These are phyloP conservation scores for Nannobrachium achirus DNA, from an alignment of 2,113 vertebrate species.

Conservation along the genomic window DNA sequence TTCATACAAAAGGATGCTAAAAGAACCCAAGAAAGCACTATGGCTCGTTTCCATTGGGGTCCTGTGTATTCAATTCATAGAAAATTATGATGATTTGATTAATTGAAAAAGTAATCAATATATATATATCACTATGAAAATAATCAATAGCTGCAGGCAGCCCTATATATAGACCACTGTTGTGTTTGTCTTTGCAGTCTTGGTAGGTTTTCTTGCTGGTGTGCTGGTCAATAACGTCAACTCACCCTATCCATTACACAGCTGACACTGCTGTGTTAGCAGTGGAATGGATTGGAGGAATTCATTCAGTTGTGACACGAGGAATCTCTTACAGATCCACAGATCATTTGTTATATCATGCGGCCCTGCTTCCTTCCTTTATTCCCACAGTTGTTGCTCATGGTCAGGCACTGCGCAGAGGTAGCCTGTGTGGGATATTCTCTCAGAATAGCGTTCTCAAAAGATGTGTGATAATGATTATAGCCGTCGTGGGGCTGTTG, in stretches of 20 bases:
- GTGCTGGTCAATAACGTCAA: conserved; percentile 44
- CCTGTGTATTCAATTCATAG: no score
- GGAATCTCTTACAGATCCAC: conserved; percentile 13
- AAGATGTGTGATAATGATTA: conserved; percentile 37
- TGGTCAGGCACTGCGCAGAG: conserved; percentile 37
- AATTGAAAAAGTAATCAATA: no score
- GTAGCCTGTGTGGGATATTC: conserved; percentile 27
- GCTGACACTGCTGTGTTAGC: conserved; percentile 13
- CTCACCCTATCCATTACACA: conserved; percentile 46
- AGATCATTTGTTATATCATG: conserved; percentile 50
- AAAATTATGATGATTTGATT: no score
- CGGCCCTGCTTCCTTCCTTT: conserved; percentile 40
- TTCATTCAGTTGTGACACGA: conserved; percentile 19
- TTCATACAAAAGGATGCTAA: no score
- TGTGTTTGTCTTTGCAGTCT: conserved; percentile 30
- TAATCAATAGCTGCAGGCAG: no score
- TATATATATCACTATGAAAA: no score
- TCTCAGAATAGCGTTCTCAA: conserved; percentile 30
- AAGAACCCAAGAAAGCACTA: no score
- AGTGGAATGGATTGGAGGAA: conserved; percentile 41
- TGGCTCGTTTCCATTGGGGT: no score
- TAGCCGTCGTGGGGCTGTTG: conserved; percentile 17
- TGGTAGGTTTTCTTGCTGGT: conserved; percentile 51
- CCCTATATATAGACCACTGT: no score
- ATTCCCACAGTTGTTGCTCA: conserved; percentile 28